These are phyloP conservation scores for Agriotes lineatus DNA, from an alignment of 2,888 invertebrate genomes.

Conservation along the genomic window DNA sequence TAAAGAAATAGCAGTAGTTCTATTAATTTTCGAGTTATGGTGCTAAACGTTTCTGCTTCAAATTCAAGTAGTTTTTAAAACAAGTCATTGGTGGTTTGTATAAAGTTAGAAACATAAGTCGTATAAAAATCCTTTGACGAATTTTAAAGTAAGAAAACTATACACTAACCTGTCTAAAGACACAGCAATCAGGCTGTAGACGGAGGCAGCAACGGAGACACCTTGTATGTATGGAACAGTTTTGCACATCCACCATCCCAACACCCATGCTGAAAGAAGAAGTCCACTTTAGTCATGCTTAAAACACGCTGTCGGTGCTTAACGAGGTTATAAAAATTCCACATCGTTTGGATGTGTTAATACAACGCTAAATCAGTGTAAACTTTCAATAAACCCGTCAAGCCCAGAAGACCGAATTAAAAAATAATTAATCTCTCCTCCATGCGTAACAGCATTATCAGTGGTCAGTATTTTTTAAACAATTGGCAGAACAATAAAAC, in stretches of 20 bases:
- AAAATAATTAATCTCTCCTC: constrained; percentile 4
- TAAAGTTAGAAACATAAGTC: not conserved
- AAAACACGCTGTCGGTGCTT: too few species aligned
- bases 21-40: too few species aligned
- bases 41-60: too few species aligned
- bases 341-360: too few species aligned
- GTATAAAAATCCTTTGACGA: not conserved
- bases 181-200: constrained; percentile 95
- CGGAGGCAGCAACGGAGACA: constrained; percentile 94
- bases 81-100: too few species aligned
- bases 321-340: too few species aligned
- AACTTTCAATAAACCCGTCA: not conserved
- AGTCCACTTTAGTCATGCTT: not conserved
- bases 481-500: constrained; percentile 4
- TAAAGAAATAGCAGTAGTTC: too few species aligned
- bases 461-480: not conserved
- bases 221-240: constrained; percentile 96
- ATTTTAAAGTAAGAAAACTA: not conserved
- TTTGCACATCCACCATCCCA: constrained; percentile 96
- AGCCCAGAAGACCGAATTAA: constrained; percentile 1
- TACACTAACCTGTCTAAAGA: constrained; percentile 88
- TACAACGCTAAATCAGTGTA: not conserved
- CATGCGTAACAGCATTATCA: not conserved
- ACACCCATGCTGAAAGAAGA: constrained; percentile 85
- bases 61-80: too few species aligned